These are phyloP conservation scores for Torymus auratus DNA, from an alignment of 2,888 invertebrate species.

Conservation along the genomic window DNA sequence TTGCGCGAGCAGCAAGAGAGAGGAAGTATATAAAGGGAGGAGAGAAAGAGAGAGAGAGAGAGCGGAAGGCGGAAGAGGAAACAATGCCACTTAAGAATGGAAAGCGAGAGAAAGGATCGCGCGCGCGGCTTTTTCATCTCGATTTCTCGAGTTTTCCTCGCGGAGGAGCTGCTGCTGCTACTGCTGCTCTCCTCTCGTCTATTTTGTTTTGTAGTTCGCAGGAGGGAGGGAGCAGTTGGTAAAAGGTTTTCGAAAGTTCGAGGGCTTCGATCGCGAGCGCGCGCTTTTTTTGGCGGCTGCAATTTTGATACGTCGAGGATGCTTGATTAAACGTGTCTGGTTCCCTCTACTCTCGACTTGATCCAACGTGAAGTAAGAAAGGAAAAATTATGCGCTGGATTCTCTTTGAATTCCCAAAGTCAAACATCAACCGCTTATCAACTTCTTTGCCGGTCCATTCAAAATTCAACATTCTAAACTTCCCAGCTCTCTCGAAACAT, in stretches of 20 bases:
- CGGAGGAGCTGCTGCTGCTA: no score
- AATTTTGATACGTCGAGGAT: not conserved
- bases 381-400: no score
- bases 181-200: not conserved
- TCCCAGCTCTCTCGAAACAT: no score
- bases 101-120: constrained; percentile 59
- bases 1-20: constrained; percentile 61
- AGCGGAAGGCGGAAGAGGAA: constrained; percentile 57
- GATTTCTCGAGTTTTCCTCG: constrained; percentile 14
- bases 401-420: no score
- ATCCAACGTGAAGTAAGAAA: no score
- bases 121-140: constrained; percentile 43
- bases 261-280: not conserved
- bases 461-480: no score
- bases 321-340: no score
- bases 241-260: constrained; percentile 11
- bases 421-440: no score
- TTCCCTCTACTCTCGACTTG: no score
- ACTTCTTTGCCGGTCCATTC: no score
- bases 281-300: not conserved
- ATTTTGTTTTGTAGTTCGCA: not conserved
- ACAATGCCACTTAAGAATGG: constrained; percentile 58
- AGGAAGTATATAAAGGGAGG: constrained; percentile 31
- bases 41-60: constrained; percentile 45
- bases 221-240: constrained; percentile 17